phyloP scores from a whole-genome alignment of 1,140 invertebrate species.

The Coenobita brevimanus region DNA sequence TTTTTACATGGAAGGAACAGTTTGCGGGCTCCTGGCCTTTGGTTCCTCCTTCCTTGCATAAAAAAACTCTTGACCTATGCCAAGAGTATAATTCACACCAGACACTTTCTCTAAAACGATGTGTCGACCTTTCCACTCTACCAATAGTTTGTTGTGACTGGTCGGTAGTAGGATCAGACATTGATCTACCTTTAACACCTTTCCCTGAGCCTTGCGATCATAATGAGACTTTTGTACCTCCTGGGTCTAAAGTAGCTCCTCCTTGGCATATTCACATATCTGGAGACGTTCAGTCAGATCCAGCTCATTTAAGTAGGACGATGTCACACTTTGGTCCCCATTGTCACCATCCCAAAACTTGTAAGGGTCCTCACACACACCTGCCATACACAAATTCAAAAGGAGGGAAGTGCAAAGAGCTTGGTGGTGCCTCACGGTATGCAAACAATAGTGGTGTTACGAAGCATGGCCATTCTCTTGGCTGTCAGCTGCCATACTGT shows the following conservation, averaged over 20 bases:
- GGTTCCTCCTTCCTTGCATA: too few relatives aligned
- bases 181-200: not conserved
- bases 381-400: conserved; percentile 15
- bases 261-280: not conserved
- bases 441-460: not conserved
- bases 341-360: not conserved
- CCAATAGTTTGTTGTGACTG: not conserved
- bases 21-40: too few relatives aligned
- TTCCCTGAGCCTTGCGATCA: not conserved
- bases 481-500: too few relatives aligned
- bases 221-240: conserved; percentile 6
- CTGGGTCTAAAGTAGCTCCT: too few relatives aligned
- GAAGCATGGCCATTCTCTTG: not conserved
- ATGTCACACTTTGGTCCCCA: not conserved
- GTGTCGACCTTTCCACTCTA: not conserved
- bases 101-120: not conserved
- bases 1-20: too few relatives aligned
- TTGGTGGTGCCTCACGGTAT: too few relatives aligned
- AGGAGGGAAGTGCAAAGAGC: conserved; percentile 10
- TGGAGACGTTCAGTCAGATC: not conserved
- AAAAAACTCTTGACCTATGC: too few relatives aligned
- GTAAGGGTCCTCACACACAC: not conserved
- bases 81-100: not conserved
- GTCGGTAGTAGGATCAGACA: not conserved
- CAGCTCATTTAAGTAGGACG: not conserved